Evolutionary conservation across 2,888 invertebrate genomes (phyloP).

Genomic region (Ophioninae sp.): DNA sequence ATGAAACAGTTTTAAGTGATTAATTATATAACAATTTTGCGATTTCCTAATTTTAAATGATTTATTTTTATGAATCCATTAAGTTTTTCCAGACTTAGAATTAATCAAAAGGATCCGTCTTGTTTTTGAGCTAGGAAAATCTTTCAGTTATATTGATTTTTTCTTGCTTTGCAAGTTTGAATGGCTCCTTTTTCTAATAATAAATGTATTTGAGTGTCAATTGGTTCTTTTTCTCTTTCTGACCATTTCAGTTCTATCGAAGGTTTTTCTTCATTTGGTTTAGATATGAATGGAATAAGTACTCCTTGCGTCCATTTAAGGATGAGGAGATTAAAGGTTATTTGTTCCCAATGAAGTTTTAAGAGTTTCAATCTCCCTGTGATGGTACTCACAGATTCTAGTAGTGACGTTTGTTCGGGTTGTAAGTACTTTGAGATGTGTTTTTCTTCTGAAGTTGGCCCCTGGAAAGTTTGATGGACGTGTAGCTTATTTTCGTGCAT

Average conservation of each 20-base stretch:
- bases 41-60: too few species aligned
- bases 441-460: not conserved
- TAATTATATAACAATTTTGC: too few species aligned
- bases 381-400: not conserved
- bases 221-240: not conserved
- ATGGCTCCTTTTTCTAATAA: not conserved
- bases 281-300: not conserved
- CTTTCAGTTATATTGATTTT: too few species aligned
- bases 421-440: not conserved
- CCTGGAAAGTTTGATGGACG: not conserved
- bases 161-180: too few species aligned
- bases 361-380: not conserved
- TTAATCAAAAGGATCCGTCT: too few species aligned
- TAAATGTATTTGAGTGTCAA: not conserved
- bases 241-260: not conserved
- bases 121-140: too few species aligned
- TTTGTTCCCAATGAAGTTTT: not conserved
- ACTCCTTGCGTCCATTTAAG: not conserved
- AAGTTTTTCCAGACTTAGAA: too few species aligned
- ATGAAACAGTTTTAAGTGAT: too few species aligned
- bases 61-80: too few species aligned
- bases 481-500: not conserved
- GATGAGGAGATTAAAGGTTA: not conserved
- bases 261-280: not conserved
- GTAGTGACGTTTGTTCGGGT: not conserved